Conservation (phyloP, 1,140 invertebrate species). For the Schlechtendalia chinensis region DNA sequence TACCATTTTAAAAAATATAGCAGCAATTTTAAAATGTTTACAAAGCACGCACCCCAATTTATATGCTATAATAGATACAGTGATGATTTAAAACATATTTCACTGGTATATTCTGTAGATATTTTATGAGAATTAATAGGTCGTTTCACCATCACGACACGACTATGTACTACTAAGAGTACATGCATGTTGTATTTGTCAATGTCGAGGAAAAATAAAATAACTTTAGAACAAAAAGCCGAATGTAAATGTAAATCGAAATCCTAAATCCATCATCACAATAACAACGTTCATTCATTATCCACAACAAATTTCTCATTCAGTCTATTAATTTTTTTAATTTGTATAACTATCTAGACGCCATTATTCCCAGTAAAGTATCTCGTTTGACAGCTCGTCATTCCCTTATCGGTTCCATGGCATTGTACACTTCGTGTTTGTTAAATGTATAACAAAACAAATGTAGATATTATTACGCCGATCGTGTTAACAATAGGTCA, state of each 20-base stretch:
- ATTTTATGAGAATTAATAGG: no score
- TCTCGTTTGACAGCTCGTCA: background rate
- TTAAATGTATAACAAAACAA: conserved; percentile 1
- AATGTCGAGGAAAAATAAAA: background rate
- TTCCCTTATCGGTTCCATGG: background rate
- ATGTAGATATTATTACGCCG: conserved; percentile 15
- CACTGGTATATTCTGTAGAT: background rate
- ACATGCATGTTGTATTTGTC: background rate
- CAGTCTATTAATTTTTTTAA: background rate
- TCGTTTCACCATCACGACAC: background rate
- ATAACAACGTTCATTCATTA: background rate
- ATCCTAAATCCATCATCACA: background rate
- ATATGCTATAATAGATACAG: background rate
- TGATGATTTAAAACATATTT: background rate
- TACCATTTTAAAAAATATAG: no score
- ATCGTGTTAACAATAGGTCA: background rate
- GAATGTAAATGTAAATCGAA: background rate
- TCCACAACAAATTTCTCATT: background rate
- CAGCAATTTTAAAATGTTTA: background rate
- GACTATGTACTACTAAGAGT: background rate
- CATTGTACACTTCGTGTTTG: background rate
- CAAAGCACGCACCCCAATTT: background rate
- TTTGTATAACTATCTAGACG: background rate
- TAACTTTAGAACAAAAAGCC: background rate
- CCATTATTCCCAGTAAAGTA: background rate